These are phyloP conservation scores for Tyria jacobaeae DNA, from an alignment of 2,888 invertebrate genomes.

Conservation along the genomic window DNA sequence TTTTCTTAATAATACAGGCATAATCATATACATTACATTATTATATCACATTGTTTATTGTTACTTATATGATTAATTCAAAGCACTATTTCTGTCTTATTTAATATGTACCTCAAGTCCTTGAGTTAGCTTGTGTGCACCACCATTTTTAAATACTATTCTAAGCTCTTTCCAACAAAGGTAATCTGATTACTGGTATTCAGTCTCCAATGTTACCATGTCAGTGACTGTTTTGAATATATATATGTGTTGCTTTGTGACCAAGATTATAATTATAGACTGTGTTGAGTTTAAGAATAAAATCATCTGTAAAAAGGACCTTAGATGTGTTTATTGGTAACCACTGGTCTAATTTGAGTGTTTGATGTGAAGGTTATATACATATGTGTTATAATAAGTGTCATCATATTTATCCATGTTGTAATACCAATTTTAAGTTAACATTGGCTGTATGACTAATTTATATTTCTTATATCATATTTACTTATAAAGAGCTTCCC, in stretches of 20 bases:
- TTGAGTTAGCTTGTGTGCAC: background rate
- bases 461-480: no score
- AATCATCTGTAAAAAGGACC: no score
- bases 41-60: background rate
- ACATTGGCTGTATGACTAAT: no score
- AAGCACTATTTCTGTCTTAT: background rate
- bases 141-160: background rate
- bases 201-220: background rate
- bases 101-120: background rate
- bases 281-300: no score
- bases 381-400: background rate
- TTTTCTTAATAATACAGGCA: slow-evolving; percentile 65
- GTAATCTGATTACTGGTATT: background rate
- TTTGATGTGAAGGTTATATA: background rate
- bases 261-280: no score
- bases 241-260: no score
- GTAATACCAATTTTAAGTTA: no score
- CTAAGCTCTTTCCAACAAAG: background rate
- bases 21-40: slow-evolving; percentile 46
- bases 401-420: background rate
- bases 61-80: background rate
- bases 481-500: background rate
- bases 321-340: background rate
- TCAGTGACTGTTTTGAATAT: background rate
- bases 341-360: no score